Percentiles rank a stretch among this genome's conserved stretches.
Evolutionary conservation across 2,113 vertebrate genomes (phyloP).

Genomic region (Oncorhynchus clarkii): DNA sequence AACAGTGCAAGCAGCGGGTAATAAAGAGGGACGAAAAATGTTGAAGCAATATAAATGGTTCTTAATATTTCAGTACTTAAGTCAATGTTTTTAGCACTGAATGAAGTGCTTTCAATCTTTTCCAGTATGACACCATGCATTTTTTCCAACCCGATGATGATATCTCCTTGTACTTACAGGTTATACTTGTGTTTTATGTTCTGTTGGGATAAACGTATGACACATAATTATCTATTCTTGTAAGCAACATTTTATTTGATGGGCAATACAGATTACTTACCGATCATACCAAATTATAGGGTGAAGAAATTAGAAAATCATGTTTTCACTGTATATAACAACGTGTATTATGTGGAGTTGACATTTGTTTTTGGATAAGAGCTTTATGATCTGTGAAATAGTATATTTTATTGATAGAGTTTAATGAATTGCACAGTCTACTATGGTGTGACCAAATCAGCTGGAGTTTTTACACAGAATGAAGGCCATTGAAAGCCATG

Average conservation of each 20-base stretch:
- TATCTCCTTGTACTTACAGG: not conserved
- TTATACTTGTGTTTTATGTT: slow-evolving; percentile 16
- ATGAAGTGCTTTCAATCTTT: not conserved
- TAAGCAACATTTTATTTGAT: slow-evolving; percentile 3
- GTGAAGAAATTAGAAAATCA: slow-evolving; percentile 23
- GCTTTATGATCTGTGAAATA: slow-evolving; percentile 45
- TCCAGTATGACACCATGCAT: too few relatives aligned
- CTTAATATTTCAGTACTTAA: not conserved
- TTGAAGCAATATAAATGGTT: slow-evolving; percentile 21
- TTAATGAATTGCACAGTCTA: too few relatives aligned
- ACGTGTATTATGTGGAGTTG: slow-evolving; percentile 30
- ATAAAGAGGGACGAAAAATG: not conserved
- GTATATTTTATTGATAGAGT: too few relatives aligned
- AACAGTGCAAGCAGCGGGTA: not conserved
- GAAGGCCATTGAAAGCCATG: too few relatives aligned
- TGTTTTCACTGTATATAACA: slow-evolving; percentile 41
- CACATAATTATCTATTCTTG: slow-evolving; percentile 5
- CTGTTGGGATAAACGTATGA: slow-evolving; percentile 13
- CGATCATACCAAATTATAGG: not conserved
- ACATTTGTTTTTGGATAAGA: slow-evolving; percentile 56
- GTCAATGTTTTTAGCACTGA: not conserved
- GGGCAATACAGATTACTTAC: slow-evolving; percentile 6
- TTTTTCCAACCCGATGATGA: not conserved
- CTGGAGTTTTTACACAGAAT: too few relatives aligned
- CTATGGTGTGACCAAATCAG: too few relatives aligned